Conservation (phyloP, 92 coral and sea anemone species). For the Phenganax stokvisi region DNA sequence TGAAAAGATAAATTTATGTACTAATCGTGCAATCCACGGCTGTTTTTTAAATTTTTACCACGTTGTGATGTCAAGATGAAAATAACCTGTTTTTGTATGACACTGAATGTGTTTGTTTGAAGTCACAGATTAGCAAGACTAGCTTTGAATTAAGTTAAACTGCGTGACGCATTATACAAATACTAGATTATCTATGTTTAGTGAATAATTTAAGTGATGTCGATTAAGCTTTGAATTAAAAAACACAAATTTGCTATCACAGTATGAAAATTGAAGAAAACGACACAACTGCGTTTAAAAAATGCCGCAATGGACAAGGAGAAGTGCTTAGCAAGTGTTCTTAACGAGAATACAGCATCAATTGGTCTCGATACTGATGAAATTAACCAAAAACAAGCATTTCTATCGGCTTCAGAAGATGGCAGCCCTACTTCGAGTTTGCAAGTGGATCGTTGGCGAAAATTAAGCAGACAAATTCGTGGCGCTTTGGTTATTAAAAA, state of each 20-base stretch:
- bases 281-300: background rate
- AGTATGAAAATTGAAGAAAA: conserved; percentile 24
- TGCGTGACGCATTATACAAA: background rate
- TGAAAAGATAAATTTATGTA: background rate
- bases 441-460: conserved; percentile 40
- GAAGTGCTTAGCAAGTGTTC: background rate
- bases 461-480: conserved; percentile 56
- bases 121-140: background rate
- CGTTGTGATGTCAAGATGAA: background rate
- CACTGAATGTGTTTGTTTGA: background rate
- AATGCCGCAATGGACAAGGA: conserved; percentile 10
- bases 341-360: background rate
- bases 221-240: conserved; percentile 1
- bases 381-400: background rate
- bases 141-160: background rate
- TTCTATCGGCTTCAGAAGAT: conserved; percentile 4
- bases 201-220: conserved; percentile 8
- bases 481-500: conserved; percentile 64
- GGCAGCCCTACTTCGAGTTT: background rate
- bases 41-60: background rate
- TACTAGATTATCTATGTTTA: conserved; percentile 14
- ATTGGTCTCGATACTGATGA: background rate
- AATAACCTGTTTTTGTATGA: background rate
- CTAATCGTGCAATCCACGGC: background rate
- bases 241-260: background rate